Conservation (phyloP, 2,888 invertebrate species). For the Ctena decussata region DNA sequence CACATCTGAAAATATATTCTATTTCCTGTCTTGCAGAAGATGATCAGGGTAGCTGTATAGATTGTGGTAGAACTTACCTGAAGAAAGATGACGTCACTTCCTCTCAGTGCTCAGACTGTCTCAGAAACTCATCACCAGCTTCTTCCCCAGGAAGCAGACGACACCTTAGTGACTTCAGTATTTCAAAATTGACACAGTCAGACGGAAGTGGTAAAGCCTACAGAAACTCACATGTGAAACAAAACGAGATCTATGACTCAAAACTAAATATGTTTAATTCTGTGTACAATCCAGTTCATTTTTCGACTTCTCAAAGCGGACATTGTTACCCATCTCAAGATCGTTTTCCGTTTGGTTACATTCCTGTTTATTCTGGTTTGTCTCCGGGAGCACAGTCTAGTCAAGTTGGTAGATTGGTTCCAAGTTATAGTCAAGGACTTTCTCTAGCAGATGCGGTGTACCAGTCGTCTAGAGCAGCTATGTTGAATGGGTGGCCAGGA, state of each 20-base stretch:
- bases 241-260: conserved; percentile 43
- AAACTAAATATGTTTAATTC: conserved; percentile 21
- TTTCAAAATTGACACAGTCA: conserved; percentile 74
- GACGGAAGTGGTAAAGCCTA: conserved; percentile 23
- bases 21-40: conserved; percentile 69
- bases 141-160: conserved; percentile 27
- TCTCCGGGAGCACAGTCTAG: conserved; percentile 26
- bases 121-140: conserved; percentile 44
- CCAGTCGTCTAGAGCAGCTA: conserved; percentile 42
- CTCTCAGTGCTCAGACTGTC: conserved; percentile 62
- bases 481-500: conserved; percentile 43
- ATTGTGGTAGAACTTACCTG: conserved; percentile 67
- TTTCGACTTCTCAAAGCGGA: background rate
- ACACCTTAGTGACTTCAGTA: conserved; percentile 75
- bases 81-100: conserved; percentile 54
- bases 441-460: conserved; percentile 46
- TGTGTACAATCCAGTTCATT: conserved; percentile 43
- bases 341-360: conserved; percentile 46
- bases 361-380: conserved; percentile 52
- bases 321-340: conserved; percentile 37
- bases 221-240: background rate
- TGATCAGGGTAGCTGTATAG: conserved; percentile 65
- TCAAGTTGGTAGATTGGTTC: conserved; percentile 36
- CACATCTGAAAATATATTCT: no score
- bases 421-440: conserved; percentile 34